Base-by-base conservation (phyloP, 2,113 vertebrate species). In the Vanacampus margaritifer region DNA sequence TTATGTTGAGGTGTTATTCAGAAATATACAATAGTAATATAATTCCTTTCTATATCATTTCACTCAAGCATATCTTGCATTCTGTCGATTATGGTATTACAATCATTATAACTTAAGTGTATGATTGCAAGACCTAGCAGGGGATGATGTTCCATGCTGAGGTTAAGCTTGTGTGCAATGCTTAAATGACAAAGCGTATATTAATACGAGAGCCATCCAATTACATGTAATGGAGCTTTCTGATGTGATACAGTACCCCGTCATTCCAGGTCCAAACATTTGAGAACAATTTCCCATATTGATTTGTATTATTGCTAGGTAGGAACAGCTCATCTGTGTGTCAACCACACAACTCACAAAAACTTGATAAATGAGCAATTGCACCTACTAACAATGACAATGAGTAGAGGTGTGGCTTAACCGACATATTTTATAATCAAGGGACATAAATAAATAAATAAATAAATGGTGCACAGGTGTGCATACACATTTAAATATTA, bases 171-270 rank as follows among this genome's bases (percentile, higher is more conserved):
- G 78, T 85, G 72, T 85, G 83, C 79, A 78, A 74, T 67, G 69
- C 80, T 87, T 24, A 86, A 89, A 88, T 88, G 86, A 84, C 84
- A 90, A 78, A 86, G 86, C 75, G 86, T 83, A 87, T 80, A 84
- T 86, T 87, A 87, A 87, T 87, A 84, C 69, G 61, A 89, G 84
- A 84, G 82, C 75, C 84, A 83, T 81, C 86, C 84, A 86, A 84
- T 89, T 88, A 90, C 67, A 64, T 67, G 79, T 89, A 87, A 88
- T 89, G 82, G 80, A 87, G 77, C 74, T 77, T 82, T 83, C 80
- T 45, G 43, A 79, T 71, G 81, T 82, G 68, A 83, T 73, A 73
- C 76, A 74, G 68, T 79, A 83, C 76, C 65, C 71, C 77, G 67
- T 88, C 75, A 85, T 87, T 86, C 83, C 81, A 85, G 79, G 76